Base-by-base conservation (phyloP, 2,888 invertebrate species). In the Polia nebulosa region DNA sequence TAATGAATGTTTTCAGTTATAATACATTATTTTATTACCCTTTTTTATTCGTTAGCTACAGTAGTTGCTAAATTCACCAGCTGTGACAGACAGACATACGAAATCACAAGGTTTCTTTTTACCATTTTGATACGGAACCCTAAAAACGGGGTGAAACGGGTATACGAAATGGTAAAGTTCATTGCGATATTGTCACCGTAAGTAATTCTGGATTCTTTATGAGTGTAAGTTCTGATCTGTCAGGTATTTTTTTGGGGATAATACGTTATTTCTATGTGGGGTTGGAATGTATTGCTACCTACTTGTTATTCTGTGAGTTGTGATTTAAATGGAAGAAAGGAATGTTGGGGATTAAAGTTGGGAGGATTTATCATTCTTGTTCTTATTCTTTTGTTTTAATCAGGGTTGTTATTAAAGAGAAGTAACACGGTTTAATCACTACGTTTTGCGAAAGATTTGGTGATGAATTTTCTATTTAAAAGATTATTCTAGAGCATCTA, bases 131-230 rank as follows among this genome's bases (percentile, higher is more conserved):
- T 3, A 36, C 7, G 15, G 36, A 60, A 2, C 36, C 52, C 60
- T 11, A 66, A 47, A 63, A 81, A 34, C 61, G 65, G 68, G 36
- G 44, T 52, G 67, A 72, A 83, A 59, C 62, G 57, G 63, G 72
- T 65, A 69, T 72, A 55, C 66, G 45, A 65, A 80, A 81, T 76
- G 73, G 64, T 74, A 81, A 83, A 83, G 84, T 80, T 83, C 83
- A 81, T 72, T 71, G 75, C 71, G 72, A 78, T 80, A 81, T 81
- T 83, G 83, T 82, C 81, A 71, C 67, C 45, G 62, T 73, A 71
- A 83, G 76, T 81, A 83, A 83, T 83, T 78, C 75, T 51, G 56
- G 69, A 45, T 68, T 65, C 60, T 82, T 78, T 82, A 78, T 72
- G 75, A 49, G 39, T 39, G n/a, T 36, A 52, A 75, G 78, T 75